phyloP scores from a whole-genome alignment of 2,888 invertebrate species.

The Clostera curtula region DNA sequence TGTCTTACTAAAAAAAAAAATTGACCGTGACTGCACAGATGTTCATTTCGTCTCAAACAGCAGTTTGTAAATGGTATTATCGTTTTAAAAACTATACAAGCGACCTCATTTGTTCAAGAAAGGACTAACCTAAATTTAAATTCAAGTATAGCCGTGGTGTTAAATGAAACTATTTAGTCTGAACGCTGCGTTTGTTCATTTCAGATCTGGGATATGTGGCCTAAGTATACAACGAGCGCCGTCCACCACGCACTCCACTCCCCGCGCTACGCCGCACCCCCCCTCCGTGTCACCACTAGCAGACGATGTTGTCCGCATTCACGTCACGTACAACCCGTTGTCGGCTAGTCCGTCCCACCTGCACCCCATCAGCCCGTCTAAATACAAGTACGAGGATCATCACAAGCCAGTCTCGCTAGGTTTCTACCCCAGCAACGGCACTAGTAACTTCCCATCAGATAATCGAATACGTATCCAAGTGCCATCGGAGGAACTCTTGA shows the following conservation, averaged over 20 bases:
- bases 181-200: conserved; percentile 20
- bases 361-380: conserved; percentile 62
- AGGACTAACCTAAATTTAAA: too few species aligned
- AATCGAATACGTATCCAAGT: conserved; percentile 85
- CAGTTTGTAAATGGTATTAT: too few species aligned
- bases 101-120: too few species aligned
- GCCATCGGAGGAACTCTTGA: conserved; percentile 79
- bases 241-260: conserved; percentile 77
- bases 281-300: conserved; percentile 77
- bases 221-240: conserved; percentile 69
- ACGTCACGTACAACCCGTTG: conserved; percentile 81
- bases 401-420: conserved; percentile 59
- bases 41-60: too few species aligned
- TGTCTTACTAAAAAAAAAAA: too few species aligned
- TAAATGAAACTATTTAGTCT: conserved; percentile 1
- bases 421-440: conserved; percentile 72
- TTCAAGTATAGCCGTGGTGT: too few species aligned
- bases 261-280: conserved; percentile 78
- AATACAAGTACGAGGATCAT: conserved; percentile 52
- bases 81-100: too few species aligned
- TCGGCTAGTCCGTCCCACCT: conserved; percentile 71
- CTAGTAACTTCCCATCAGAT: conserved; percentile 72
- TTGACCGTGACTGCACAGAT: too few species aligned
- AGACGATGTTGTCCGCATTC: conserved; percentile 83
- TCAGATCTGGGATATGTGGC: conserved; percentile 65